A percentile compares a stretch with the other conserved stretches of the same genome.
Conservation (phyloP, 2,113 vertebrate species). For the Acanthisitta chloris region DNA sequence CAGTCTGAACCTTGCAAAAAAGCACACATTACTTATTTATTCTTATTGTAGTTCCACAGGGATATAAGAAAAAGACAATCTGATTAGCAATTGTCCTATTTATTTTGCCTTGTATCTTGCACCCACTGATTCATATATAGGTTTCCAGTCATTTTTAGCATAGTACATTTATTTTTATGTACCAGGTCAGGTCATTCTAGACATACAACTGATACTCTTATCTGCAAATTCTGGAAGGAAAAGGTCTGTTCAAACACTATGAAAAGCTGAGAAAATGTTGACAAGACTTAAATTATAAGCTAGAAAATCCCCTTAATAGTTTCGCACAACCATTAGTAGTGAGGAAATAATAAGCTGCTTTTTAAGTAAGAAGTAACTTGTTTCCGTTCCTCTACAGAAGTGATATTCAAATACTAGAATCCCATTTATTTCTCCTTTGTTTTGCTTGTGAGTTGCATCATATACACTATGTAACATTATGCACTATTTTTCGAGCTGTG, state of each 20-base stretch:
- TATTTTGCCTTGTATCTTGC: background rate
- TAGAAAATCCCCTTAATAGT: background rate
- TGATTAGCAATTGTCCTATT: background rate
- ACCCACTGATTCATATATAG: background rate
- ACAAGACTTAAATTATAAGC: background rate
- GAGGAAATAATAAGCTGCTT: background rate
- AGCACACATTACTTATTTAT: background rate
- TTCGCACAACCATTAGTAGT: background rate
- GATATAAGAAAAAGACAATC: background rate
- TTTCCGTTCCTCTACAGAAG: background rate
- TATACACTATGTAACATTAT: background rate
- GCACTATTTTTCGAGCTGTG: conserved; percentile 50
- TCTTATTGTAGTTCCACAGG: background rate
- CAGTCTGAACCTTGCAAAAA: background rate
- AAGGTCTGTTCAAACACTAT: background rate
- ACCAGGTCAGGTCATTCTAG: conserved; percentile 5
- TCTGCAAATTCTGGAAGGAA: background rate
- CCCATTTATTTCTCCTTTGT: background rate
- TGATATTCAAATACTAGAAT: background rate
- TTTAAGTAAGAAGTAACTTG: background rate
- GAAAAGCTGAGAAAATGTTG: background rate
- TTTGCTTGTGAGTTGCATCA: background rate
- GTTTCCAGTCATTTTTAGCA: conserved; percentile 7
- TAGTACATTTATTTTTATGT: conserved; percentile 14
- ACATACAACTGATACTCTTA: background rate